Evolutionary conservation across 1,140 invertebrate species (phyloP).

Genomic region (Venturia canescens): DNA sequence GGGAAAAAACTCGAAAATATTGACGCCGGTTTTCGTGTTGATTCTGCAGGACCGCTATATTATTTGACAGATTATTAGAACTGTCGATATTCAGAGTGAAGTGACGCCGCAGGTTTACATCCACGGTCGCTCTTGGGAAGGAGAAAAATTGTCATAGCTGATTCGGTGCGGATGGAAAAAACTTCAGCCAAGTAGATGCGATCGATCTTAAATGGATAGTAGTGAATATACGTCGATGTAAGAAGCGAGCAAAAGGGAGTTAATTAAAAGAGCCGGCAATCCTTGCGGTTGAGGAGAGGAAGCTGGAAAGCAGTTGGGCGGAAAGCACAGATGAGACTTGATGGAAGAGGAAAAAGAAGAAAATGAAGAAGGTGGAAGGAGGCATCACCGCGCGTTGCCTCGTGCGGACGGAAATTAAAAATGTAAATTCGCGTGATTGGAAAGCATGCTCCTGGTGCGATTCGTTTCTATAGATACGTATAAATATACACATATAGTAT

Average conservation of each 20-base stretch:
- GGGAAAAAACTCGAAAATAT: too few species aligned
- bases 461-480: conserved; percentile 8
- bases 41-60: too few species aligned
- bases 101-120: too few species aligned
- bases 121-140: too few species aligned
- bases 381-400: conserved; percentile 41
- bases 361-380: conserved; percentile 13
- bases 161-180: conserved; percentile 10
- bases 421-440: conserved; percentile 69
- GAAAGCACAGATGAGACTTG: conserved; percentile 11
- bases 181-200: conserved; percentile 14
- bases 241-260: conserved; percentile 67
- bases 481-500: not conserved
- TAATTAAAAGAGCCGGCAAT: conserved; percentile 63
- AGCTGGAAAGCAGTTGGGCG: conserved; percentile 15
- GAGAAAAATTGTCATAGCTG: conserved; percentile 59
- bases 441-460: conserved; percentile 46
- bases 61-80: too few species aligned
- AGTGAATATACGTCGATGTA: conserved; percentile 58
- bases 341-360: conserved; percentile 27
- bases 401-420: conserved; percentile 67
- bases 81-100: too few species aligned
- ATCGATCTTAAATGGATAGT: conserved; percentile 10
- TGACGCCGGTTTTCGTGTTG: too few species aligned
- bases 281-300: conserved; percentile 35